These are phyloP conservation scores for Homarus gammarus DNA, from an alignment of 2,888 invertebrate genomes.

Conservation along the genomic window DNA sequence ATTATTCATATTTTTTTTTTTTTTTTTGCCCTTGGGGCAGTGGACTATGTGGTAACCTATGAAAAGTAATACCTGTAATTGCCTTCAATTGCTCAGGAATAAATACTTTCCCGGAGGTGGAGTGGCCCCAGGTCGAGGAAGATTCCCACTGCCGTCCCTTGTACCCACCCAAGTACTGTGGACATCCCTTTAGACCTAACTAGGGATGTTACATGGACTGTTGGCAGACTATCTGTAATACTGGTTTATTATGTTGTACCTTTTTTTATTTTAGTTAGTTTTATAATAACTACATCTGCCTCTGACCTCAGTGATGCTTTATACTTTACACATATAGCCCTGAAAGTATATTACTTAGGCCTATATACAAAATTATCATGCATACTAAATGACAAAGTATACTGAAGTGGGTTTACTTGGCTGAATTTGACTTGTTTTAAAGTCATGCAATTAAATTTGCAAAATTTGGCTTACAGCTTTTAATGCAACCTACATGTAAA, in stretches of 20 bases:
- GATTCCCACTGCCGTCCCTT: constrained; percentile 25
- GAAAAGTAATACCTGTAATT: not conserved
- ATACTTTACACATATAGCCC: constrained; percentile 39
- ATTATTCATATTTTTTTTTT: not conserved
- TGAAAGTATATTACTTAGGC: constrained; percentile 25
- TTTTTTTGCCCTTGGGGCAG: constrained; percentile 2
- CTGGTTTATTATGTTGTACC: constrained; percentile 3
- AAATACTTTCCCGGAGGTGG: constrained; percentile 2
- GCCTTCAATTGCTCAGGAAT: constrained; percentile 31
- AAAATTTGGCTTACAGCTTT: constrained; percentile 55
- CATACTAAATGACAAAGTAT: constrained; percentile 46
- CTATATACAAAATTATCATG: constrained; percentile 44
- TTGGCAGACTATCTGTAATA: constrained; percentile 15
- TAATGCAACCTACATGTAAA: constrained; percentile 36
- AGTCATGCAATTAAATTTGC: constrained; percentile 58
- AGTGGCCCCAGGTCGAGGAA: constrained; percentile 27
- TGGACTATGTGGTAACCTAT: not conserved
- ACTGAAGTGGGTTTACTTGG: constrained; percentile 48
- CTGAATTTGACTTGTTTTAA: constrained; percentile 67
- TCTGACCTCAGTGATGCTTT: constrained; percentile 65
- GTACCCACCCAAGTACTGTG: constrained; percentile 28
- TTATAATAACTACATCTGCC: constrained; percentile 43
- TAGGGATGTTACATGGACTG: constrained; percentile 20
- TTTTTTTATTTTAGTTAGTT: constrained; percentile 19
- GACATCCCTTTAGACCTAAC: not conserved